A percentile compares a stretch with the other conserved stretches of the same genome.
These are phyloP conservation scores for Calephelis virginiensis DNA, from an alignment of 1,140 invertebrate species.

Conservation along the genomic window DNA sequence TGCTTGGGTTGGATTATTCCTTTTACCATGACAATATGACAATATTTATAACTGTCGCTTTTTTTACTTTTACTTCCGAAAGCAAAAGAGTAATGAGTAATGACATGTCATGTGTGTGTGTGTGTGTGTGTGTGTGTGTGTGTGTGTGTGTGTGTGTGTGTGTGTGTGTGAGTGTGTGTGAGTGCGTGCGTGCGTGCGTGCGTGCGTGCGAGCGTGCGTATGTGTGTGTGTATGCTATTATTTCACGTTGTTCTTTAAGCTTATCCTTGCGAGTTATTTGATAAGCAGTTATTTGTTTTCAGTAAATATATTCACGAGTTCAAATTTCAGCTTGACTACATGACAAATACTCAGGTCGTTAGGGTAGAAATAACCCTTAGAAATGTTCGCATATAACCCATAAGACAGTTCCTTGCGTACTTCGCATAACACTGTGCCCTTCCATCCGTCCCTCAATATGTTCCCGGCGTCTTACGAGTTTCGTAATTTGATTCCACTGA, in stretches of 20 bases:
- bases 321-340: slow-evolving; percentile 1
- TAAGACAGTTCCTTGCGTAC: slow-evolving; percentile 50
- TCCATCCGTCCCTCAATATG: slow-evolving; percentile 51
- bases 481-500: slow-evolving; percentile 63
- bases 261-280: neutral
- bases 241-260: neutral
- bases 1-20: too few relatives aligned
- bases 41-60: too few relatives aligned
- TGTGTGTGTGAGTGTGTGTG: too few relatives aligned
- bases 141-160: too few relatives aligned
- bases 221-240: too few relatives aligned
- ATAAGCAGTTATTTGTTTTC: neutral
- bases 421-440: slow-evolving; percentile 39
- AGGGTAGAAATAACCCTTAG: slow-evolving; percentile 43
- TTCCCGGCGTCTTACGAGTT: slow-evolving; percentile 45
- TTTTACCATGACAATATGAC: too few relatives aligned
- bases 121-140: too few relatives aligned
- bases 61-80: too few relatives aligned
- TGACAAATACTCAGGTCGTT: slow-evolving; percentile 16
- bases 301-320: neutral
- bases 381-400: slow-evolving; percentile 46
- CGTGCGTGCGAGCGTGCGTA: too few relatives aligned
- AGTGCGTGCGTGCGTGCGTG: too few relatives aligned
- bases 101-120: too few relatives aligned
- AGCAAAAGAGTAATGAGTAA: too few relatives aligned